phyloP scores from a whole-genome alignment of 2,113 vertebrate genomes.

The Nicator chloris region DNA sequence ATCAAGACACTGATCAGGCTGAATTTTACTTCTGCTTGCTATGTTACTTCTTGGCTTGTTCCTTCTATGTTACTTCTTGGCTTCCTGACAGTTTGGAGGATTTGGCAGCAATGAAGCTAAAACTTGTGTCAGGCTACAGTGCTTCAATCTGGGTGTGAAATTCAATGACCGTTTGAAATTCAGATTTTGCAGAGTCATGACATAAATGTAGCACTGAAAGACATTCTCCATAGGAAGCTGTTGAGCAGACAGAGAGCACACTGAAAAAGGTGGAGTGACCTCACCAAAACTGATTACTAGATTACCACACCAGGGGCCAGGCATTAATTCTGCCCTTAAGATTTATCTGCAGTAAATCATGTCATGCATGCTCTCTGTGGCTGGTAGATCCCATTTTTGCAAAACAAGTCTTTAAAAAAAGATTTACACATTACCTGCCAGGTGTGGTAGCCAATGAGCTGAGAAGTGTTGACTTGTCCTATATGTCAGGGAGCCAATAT shows the following conservation, averaged over 20 bases:
- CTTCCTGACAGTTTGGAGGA: neutral
- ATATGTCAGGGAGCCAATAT: neutral
- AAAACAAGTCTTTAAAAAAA: neutral
- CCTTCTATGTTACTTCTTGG: neutral
- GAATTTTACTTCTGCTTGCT: neutral
- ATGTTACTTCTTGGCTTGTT: neutral
- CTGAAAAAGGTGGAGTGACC: neutral
- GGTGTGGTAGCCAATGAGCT: accelerated
- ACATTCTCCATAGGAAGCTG: neutral
- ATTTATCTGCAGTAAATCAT: neutral
- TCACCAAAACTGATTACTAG: neutral
- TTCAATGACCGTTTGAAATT: neutral
- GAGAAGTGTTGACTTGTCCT: neutral
- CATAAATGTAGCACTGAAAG: neutral
- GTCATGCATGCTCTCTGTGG: neutral
- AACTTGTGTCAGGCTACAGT: neutral
- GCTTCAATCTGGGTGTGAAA: neutral
- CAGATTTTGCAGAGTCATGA: neutral
- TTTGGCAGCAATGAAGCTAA: neutral
- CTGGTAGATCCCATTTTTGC: neutral
- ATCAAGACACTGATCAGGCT: neutral
- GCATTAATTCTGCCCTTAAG: neutral
- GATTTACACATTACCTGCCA: neutral
- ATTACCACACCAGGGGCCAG: neutral
- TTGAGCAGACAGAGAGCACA: neutral